A percentile compares a stretch with the other conserved stretches of the same genome.
These are phyloP conservation scores for Epirrhoe tristata DNA, from an alignment of 2,888 invertebrate genomes.

Conservation along the genomic window DNA sequence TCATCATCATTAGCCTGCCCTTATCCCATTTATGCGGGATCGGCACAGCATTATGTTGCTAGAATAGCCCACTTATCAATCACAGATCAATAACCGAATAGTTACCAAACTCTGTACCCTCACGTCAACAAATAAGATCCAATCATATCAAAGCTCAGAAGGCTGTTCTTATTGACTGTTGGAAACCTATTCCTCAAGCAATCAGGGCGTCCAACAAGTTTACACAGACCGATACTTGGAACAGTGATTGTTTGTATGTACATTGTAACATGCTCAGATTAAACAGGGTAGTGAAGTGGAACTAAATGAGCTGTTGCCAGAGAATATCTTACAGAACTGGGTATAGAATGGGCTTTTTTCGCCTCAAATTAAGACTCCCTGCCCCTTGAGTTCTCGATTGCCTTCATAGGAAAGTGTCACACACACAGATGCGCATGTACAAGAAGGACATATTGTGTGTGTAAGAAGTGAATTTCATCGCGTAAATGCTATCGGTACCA, in stretches of 20 bases:
- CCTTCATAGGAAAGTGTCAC: too few relatives aligned
- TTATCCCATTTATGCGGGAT: too few relatives aligned
- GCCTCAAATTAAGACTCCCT: too few relatives aligned
- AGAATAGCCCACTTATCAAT: background rate
- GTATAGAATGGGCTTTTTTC: too few relatives aligned
- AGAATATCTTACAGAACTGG: too few relatives aligned
- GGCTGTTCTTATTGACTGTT: slow-evolving; percentile 25
- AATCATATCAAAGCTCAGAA: slow-evolving; percentile 14
- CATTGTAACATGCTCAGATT: slow-evolving; percentile 3
- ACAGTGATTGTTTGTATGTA: slow-evolving; percentile 10
- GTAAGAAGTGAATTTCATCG: too few relatives aligned
- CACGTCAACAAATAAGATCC: slow-evolving; percentile 10
- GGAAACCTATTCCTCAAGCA: slow-evolving; percentile 25
- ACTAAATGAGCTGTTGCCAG: background rate
- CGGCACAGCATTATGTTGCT: too few relatives aligned
- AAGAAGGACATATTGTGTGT: too few relatives aligned
- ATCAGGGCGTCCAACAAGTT: slow-evolving; percentile 40
- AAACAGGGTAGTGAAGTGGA: slow-evolving; percentile 2
- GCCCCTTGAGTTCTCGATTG: too few relatives aligned
- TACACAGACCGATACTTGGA: slow-evolving; percentile 25
- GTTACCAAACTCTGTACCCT: background rate
- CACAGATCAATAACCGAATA: background rate
- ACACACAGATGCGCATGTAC: too few relatives aligned
- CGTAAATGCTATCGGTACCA: too few relatives aligned
- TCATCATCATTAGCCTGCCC: too few relatives aligned